A percentile compares a stretch with the other conserved stretches of the same genome.
Conservation (phyloP, 2,888 invertebrate genomes). For the Drosophila meridiana region DNA sequence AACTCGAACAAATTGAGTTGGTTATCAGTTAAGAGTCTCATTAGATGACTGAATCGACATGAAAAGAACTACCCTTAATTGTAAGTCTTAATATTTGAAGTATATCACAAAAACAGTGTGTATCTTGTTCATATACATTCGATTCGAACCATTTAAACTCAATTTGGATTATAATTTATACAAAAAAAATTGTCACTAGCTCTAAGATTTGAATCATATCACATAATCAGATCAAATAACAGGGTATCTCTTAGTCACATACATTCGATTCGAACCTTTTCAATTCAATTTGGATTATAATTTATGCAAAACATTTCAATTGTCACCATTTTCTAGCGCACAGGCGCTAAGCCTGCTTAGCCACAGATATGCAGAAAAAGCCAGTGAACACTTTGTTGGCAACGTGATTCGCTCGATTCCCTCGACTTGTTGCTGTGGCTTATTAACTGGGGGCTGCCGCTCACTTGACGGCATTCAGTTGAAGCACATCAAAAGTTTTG, state of each 20-base stretch:
- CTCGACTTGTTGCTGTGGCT: constrained; percentile 25
- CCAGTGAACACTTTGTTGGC: not conserved
- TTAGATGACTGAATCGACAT: not conserved
- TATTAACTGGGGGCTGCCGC: constrained; percentile 28
- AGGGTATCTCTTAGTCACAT: not conserved
- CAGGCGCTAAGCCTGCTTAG: not conserved
- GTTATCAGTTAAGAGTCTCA: not conserved
- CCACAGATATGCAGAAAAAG: not conserved
- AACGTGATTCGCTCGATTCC: not conserved
- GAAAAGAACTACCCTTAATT: not conserved
- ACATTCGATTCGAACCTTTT: not conserved
- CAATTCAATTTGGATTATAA: not conserved
- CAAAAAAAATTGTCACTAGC: not conserved
- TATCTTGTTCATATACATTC: not conserved
- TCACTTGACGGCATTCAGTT: constrained; percentile 21
- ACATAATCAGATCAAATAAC: not conserved
- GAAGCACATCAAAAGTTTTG: constrained; percentile 18
- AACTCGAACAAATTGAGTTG: not conserved
- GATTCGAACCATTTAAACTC: not conserved
- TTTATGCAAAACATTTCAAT: constrained; percentile 7
- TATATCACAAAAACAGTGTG: not conserved
- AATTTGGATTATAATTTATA: not conserved
- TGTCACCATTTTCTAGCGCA: not conserved
- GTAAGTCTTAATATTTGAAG: not conserved
- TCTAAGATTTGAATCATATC: too few species aligned